phyloP scores from a whole-genome alignment of 1,140 invertebrate species.

The Zaprionus kolodkinae region DNA sequence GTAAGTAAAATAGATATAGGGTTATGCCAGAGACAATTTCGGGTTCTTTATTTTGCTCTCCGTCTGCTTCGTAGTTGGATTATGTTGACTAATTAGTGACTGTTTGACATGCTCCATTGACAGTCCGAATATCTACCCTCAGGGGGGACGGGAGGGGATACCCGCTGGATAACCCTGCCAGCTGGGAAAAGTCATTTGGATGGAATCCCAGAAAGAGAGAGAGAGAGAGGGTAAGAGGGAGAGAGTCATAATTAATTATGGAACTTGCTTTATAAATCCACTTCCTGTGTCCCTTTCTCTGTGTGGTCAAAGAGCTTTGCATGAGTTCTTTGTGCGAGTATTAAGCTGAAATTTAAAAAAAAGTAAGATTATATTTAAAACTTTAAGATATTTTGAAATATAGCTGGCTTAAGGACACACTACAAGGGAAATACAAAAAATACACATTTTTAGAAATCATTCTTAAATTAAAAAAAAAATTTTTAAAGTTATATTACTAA shows the following conservation, averaged over 20 bases:
- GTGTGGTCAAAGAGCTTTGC: not conserved
- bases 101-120: conserved; percentile 57
- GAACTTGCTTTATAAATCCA: conserved; percentile 10
- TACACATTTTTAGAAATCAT: too few relatives aligned
- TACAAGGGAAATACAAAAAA: not conserved
- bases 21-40: not conserved
- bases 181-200: conserved; percentile 1
- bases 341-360: conserved; percentile 14
- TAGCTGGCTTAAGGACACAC: fast-evolving
- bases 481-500: too few relatives aligned
- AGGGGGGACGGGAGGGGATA: not conserved
- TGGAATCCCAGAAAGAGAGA: not conserved
- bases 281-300: not conserved
- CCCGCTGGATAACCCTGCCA: not conserved
- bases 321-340: not conserved
- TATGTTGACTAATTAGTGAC: conserved; percentile 74
- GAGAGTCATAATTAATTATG: conserved; percentile 22
- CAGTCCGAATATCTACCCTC: conserved; percentile 17
- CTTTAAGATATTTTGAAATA: not conserved
- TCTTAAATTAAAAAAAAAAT: too few relatives aligned
- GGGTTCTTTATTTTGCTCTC: not conserved
- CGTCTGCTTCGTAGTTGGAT: conserved; percentile 47
- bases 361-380: not conserved
- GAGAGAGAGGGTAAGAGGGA: not conserved
- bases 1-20: not conserved